Base-by-base conservation (phyloP, 1,140 invertebrate genomes). In the Nephila pilipes region DNA sequence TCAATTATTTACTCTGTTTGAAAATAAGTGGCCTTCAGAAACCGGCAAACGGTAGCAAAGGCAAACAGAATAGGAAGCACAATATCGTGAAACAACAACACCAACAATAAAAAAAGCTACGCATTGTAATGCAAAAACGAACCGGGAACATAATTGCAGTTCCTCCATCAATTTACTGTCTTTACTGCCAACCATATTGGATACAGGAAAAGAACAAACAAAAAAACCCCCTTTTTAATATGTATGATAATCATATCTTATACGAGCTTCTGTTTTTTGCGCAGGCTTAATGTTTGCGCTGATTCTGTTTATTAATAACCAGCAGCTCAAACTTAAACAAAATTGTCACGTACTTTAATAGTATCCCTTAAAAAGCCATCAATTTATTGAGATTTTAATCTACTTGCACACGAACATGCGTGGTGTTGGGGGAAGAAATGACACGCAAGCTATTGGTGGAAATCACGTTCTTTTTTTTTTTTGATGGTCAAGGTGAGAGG, bases 221-320 rank as follows among this genome's bases (percentile, higher is more conserved):
- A 75, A 32, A 29, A 65, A 75, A 75, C 18, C 29, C 16, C 5
- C 69, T 75, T 32, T 75, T 75, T 75, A 75, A 75, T 75, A 75
- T 36, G 69, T 75, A 75, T 75, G 69, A 32, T 75, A 75, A 75
- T 75, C 32, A 75, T 32, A 32, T 75, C 32, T 69, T 69, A 25
- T 18, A 32, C 6, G 29, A 18, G 69, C 69, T 75, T 75, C 69
- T 75, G 69, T 75, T 75, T 75, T 75, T 75, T 36, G 18, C 25
- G 29, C 29, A 29, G 18, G 16, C 36, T 32, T 29, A 16, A 14
- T 75, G 69, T 75, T 75, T 75, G 69, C 25, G 29, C 69, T 32
- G 69, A 75, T 32, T 75, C 69, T 75, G 69, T 75, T 75, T 75
- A 75, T 75, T 75, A 75, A 75, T 75, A 75, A 75, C 69, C 69